phyloP scores from a whole-genome alignment of 2,888 invertebrate genomes.

The Resseliella maxima region DNA sequence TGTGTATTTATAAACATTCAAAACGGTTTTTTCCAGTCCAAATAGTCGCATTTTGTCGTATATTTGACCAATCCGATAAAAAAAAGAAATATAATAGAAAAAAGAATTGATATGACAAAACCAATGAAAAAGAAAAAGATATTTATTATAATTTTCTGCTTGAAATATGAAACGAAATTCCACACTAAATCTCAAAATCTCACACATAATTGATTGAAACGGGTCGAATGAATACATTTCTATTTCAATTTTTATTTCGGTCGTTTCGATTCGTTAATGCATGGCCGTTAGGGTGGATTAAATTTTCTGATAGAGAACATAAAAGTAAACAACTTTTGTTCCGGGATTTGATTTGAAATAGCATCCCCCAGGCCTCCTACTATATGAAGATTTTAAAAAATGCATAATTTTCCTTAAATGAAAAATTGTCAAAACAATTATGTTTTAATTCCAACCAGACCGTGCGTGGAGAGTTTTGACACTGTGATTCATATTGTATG shows the following conservation, averaged over 20 bases:
- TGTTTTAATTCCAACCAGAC: too few species aligned
- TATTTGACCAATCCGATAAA: neutral
- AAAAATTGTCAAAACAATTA: too few species aligned
- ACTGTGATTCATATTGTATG: too few species aligned
- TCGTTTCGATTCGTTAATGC: neutral
- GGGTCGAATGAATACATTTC: slow-evolving; percentile 44
- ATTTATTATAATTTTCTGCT: slow-evolving; percentile 45
- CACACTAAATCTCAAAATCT: neutral
- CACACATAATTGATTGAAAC: slow-evolving; percentile 40
- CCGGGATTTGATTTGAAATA: too few species aligned
- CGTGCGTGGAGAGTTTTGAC: too few species aligned
- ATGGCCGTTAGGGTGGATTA: too few species aligned
- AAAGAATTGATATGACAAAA: neutral
- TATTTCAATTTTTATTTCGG: slow-evolving; percentile 5
- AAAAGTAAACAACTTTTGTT: too few species aligned
- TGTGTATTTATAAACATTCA: slow-evolving; percentile 9
- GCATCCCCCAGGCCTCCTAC: too few species aligned
- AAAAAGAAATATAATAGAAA: neutral
- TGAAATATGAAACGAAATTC: slow-evolving; percentile 30
- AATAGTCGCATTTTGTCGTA: neutral
- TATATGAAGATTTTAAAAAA: too few species aligned
- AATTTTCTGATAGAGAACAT: too few species aligned
- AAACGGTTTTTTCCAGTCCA: neutral
- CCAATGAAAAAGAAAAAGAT: neutral
- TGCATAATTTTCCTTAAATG: too few species aligned